Conservation (phyloP, 2,113 vertebrate species). For the Colius striatus region DNA sequence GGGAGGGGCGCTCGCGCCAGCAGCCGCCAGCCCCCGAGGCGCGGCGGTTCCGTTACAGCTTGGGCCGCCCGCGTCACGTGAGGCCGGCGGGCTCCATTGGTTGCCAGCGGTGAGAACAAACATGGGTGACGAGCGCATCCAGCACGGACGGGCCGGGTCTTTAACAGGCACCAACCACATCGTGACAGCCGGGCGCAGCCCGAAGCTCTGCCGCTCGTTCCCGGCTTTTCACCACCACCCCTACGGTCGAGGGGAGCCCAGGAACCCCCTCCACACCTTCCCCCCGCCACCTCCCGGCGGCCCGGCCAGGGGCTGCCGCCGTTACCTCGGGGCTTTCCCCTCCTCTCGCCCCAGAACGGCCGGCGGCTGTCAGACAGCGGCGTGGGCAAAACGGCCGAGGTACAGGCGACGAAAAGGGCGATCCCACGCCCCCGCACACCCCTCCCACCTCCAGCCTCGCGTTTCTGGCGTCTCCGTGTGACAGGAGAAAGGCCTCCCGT, state of each 20-base stretch:
- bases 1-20: slow-evolving; percentile 64
- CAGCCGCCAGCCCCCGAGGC: slow-evolving; percentile 77
- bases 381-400: not conserved
- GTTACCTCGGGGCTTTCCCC: not conserved
- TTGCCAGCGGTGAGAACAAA: slow-evolving; percentile 75
- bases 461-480: slow-evolving; percentile 48
- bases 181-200: too few species aligned
- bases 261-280: slow-evolving; percentile 33
- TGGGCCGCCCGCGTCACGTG: slow-evolving; percentile 80
- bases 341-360: not conserved
- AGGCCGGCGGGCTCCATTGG: slow-evolving; percentile 80
- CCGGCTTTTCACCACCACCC: not conserved
- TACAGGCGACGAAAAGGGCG: slow-evolving; percentile 16
- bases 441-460: slow-evolving; percentile 3
- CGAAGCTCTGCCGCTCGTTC: slow-evolving; percentile 22
- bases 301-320: not conserved
- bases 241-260: not conserved
- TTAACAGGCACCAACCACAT: slow-evolving; percentile 14
- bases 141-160: slow-evolving; percentile 72
- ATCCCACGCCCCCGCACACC: not conserved
- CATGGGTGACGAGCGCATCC: slow-evolving; percentile 79
- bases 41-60: slow-evolving; percentile 81
- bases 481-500: slow-evolving; percentile 15
- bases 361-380: not conserved
- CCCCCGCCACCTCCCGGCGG: not conserved